Evolutionary conservation across 2,888 invertebrate genomes (phyloP).

Genomic region (Oxycera nigricornis): DNA sequence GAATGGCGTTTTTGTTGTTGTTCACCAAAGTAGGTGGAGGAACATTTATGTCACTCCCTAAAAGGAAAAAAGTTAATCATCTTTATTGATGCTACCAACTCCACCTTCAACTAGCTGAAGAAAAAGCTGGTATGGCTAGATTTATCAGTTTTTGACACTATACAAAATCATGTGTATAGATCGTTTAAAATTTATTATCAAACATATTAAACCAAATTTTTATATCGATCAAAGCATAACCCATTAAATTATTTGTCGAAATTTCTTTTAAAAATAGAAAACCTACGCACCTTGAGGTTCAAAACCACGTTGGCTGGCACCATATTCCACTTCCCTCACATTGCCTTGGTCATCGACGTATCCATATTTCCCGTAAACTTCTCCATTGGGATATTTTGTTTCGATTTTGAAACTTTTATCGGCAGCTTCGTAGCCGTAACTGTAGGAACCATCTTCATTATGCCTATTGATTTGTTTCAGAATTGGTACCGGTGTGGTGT

Average conservation of each 20-base stretch:
- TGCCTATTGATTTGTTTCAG: slow-evolving; percentile 84
- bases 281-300: slow-evolving; percentile 74
- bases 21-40: slow-evolving; percentile 76
- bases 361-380: slow-evolving; percentile 89
- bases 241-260: too few relatives aligned
- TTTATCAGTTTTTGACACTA: background rate
- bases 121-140: too few relatives aligned
- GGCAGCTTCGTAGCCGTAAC: slow-evolving; percentile 86
- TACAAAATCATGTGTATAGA: background rate
- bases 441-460: slow-evolving; percentile 88
- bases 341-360: slow-evolving; percentile 82
- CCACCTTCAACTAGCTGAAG: too few relatives aligned
- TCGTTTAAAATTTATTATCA: too few relatives aligned
- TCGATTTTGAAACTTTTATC: slow-evolving; percentile 89
- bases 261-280: too few relatives aligned
- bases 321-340: slow-evolving; percentile 82
- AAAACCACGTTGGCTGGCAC: slow-evolving; percentile 81
- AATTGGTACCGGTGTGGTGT: slow-evolving; percentile 80
- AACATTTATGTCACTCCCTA: slow-evolving; percentile 75
- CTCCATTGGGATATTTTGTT: slow-evolving; percentile 82
- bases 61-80: slow-evolving; percentile 43
- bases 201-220: too few relatives aligned
- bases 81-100: too few relatives aligned
- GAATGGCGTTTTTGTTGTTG: slow-evolving; percentile 64
- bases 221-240: too few relatives aligned